Evolutionary conservation across 1,140 invertebrate species (phyloP).

Genomic region (Caerostris darwini): DNA sequence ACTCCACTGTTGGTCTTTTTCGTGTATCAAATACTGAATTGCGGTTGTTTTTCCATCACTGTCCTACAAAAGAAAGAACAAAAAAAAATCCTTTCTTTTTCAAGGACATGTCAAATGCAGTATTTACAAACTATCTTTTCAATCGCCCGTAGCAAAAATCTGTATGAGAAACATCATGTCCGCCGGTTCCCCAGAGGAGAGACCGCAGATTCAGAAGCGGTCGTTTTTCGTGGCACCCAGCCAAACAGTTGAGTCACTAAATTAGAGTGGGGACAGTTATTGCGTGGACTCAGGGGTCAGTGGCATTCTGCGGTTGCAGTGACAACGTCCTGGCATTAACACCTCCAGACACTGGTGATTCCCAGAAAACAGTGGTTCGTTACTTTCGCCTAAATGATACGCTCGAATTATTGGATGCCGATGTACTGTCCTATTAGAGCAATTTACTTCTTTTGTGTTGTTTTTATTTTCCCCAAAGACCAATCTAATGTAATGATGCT

Average conservation of each 20-base stretch:
- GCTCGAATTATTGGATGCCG: too few species aligned
- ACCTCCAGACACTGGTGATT: not conserved
- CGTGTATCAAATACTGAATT: too few species aligned
- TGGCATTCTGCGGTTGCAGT: not conserved
- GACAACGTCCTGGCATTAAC: not conserved
- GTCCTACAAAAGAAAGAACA: too few species aligned
- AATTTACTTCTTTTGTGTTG: too few species aligned
- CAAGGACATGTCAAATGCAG: too few species aligned
- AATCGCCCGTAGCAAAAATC: not conserved
- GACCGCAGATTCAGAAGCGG: not conserved
- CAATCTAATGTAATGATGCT: too few species aligned
- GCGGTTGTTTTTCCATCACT: too few species aligned
- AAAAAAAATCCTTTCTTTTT: too few species aligned
- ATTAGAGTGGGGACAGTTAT: not conserved
- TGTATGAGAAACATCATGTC: not conserved
- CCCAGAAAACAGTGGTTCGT: not conserved
- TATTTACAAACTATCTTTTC: not conserved
- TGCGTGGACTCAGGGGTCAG: not conserved
- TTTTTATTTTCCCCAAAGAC: too few species aligned
- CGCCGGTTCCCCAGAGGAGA: not conserved
- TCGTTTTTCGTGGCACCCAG: not conserved
- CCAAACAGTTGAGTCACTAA: not conserved
- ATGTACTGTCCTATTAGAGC: too few species aligned
- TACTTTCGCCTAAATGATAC: not conserved
- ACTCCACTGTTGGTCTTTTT: too few species aligned